A percentile compares a stretch with the other conserved stretches of the same genome.
Conservation (phyloP, 2,888 invertebrate species). For the Latheticus oryzae region DNA sequence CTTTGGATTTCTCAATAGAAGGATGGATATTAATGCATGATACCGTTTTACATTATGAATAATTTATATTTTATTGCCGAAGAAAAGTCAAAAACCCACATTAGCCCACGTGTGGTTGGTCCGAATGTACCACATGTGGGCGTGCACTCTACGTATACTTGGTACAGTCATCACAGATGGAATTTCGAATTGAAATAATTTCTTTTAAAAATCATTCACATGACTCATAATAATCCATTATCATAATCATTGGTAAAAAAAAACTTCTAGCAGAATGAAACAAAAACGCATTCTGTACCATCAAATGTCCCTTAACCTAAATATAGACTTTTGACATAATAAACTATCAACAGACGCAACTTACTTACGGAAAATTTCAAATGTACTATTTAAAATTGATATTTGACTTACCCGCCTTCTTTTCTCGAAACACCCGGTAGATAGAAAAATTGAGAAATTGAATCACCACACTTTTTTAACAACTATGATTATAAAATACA, state of each 20-base stretch:
- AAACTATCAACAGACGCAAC: constrained; percentile 43
- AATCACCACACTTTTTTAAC: constrained; percentile 42
- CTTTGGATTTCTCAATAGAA: too few relatives aligned
- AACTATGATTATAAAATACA: constrained; percentile 8
- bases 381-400: neutral
- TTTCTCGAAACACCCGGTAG: constrained; percentile 49
- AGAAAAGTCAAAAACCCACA: constrained; percentile 52
- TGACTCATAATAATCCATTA: constrained; percentile 10
- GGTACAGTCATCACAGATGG: constrained; percentile 48
- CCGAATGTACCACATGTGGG: constrained; percentile 51
- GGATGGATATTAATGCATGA: too few relatives aligned
- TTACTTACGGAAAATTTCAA: constrained; percentile 1
- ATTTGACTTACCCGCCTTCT: constrained; percentile 43
- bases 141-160: constrained; percentile 46
- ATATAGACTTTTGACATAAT: constrained; percentile 58
- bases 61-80: constrained; percentile 45
- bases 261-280: neutral
- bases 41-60: too few relatives aligned
- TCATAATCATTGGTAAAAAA: constrained; percentile 1
- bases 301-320: constrained; percentile 62
- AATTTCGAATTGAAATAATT: constrained; percentile 36
- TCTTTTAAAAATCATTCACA: constrained; percentile 17
- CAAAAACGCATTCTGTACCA: constrained; percentile 18
- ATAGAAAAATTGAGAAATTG: constrained; percentile 30
- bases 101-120: constrained; percentile 50